Conservation (phyloP, 2,113 vertebrate genomes). For the Scytalopus superciliaris region DNA sequence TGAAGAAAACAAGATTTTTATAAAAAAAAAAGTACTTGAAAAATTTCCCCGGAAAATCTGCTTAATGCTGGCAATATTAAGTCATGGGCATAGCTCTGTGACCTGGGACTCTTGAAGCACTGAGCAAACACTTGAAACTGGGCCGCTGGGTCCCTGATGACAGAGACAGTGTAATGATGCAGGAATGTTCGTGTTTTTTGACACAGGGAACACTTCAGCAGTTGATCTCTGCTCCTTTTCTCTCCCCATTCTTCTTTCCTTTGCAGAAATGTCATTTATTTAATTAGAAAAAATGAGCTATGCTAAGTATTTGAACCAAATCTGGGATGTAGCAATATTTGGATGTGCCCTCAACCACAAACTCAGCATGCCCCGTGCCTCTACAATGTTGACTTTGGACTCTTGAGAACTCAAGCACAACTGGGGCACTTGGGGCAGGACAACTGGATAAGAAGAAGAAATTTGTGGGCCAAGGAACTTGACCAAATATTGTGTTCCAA, state of each 20-base stretch:
- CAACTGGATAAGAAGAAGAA: constrained; percentile 46
- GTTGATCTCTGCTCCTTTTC: constrained; percentile 46
- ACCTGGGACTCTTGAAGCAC: constrained; percentile 48
- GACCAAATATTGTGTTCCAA: constrained; percentile 45
- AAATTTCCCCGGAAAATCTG: constrained; percentile 38
- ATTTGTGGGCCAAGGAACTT: constrained; percentile 16
- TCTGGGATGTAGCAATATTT: constrained; percentile 62
- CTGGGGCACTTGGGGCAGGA: constrained; percentile 44
- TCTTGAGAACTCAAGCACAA: constrained; percentile 38
- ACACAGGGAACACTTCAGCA: constrained; percentile 36
- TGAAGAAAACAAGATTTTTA: constrained; percentile 23
- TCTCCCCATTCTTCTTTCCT: constrained; percentile 57
- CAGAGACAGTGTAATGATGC: constrained; percentile 54
- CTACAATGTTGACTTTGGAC: constrained; percentile 61
- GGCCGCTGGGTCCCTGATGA: constrained; percentile 45
- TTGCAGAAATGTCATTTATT: constrained; percentile 61
- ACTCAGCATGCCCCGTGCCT: constrained; percentile 47
- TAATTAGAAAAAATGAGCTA: constrained; percentile 59
- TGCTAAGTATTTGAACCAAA: constrained; percentile 57
- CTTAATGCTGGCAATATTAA: constrained; percentile 46
- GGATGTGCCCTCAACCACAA: constrained; percentile 61
- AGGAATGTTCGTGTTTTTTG: constrained; percentile 59
- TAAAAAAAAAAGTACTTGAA: neutral
- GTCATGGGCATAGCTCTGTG: constrained; percentile 46
- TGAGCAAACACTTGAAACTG: constrained; percentile 44